Evolutionary conservation across 92 coral and sea anemone species (phyloP).

Genomic region (Bergia sp.): DNA sequence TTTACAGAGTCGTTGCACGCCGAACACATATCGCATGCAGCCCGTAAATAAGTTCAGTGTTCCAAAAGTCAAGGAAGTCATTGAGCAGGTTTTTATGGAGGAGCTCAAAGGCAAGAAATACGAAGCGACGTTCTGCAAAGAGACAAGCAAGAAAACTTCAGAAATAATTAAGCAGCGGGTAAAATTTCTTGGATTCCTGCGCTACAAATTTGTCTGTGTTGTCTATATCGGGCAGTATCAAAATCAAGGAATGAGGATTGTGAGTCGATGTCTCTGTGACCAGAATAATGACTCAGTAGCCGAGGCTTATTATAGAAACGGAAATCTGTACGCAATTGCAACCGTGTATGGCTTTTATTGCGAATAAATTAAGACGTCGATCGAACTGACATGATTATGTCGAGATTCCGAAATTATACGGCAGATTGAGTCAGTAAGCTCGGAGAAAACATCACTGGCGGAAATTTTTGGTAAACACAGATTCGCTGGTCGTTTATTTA

Average conservation of each 20-base stretch:
- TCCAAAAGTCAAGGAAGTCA: slow-evolving; percentile 74
- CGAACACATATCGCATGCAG: slow-evolving; percentile 65
- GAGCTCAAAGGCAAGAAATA: slow-evolving; percentile 71
- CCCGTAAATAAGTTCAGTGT: slow-evolving; percentile 77
- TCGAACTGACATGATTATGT: background rate
- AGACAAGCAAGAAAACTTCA: slow-evolving; percentile 75
- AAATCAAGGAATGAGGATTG: slow-evolving; percentile 82
- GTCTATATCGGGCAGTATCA: slow-evolving; percentile 84
- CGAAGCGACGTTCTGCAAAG: slow-evolving; percentile 75
- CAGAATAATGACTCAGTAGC: slow-evolving; percentile 87
- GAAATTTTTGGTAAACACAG: background rate
- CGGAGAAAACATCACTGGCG: background rate
- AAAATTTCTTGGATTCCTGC: slow-evolving; percentile 72
- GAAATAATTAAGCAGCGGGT: slow-evolving; percentile 88
- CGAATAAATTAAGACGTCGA: slow-evolving; percentile 53
- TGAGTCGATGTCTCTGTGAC: slow-evolving; percentile 94
- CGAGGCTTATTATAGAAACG: slow-evolving; percentile 74
- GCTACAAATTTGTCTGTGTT: slow-evolving; percentile 87
- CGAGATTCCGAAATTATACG: background rate
- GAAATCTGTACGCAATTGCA: slow-evolving; percentile 87
- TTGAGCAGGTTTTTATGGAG: slow-evolving; percentile 70
- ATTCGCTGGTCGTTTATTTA: background rate
- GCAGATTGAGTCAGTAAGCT: background rate
- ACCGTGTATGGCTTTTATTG: slow-evolving; percentile 89
- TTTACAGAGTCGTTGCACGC: slow-evolving; percentile 48